Base-by-base conservation (phyloP, 2,888 invertebrate genomes). In the Nebria brevicollis region DNA sequence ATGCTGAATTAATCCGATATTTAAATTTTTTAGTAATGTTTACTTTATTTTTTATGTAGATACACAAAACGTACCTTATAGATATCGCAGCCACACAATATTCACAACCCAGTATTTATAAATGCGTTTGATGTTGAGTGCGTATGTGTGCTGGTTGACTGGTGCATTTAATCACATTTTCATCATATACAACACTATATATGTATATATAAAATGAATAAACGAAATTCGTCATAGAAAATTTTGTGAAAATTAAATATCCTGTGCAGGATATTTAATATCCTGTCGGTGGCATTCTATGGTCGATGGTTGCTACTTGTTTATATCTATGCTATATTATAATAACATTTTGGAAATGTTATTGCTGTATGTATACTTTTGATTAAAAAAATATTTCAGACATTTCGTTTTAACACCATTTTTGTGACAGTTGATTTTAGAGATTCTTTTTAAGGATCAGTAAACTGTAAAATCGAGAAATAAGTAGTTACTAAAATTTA, bases 211-310 rank as follows among this genome's bases (percentile, higher is more conserved):
- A 34, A 80, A 75, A 75, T 75, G 80, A 75, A 72, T 80, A 70
- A 26, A 3, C 54, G 54, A 41, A 75, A 64, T 75, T 54, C 80
- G 75, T 75, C 80, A 80, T 75, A 72, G 75, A 80, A 75, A 80
- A 80, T 75, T 70, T 72, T 80, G 80, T 80, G 80, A 80, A 80
- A 80, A 80, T 80, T 80, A 80, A 80, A 80, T 80, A 80, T 80
- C 80, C 80, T 80, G 80, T 75, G 25, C 80, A 54, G 80, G 80
- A 80, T 80, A 80, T 80, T 80, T 72, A 80, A 80, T 80, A 80
- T 80, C 80, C 80, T 80, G 80, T 80, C 75, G 75, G 20, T 34
- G 5, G 64, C 20, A n/a, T 11, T 79, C 72, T 79, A 68, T 79
- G 75, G 54, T 80, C 73, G 75, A 70, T 26, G 66, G 34, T 34